Conservation (phyloP, 2,888 invertebrate species). For the Ashinkailepas kermadecensis region DNA sequence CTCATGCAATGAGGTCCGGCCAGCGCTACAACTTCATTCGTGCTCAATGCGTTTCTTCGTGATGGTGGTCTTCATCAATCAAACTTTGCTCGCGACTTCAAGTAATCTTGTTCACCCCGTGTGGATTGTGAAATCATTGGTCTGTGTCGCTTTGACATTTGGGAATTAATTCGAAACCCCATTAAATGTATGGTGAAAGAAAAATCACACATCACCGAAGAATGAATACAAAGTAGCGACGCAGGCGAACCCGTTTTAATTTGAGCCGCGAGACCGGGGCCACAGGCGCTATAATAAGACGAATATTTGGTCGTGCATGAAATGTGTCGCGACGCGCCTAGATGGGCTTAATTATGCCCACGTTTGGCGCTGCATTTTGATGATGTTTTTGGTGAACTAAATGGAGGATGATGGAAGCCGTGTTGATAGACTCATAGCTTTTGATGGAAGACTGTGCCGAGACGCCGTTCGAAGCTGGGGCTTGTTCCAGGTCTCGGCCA, state of each 20-base stretch:
- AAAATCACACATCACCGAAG: background rate
- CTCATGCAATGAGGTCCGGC: too few species aligned
- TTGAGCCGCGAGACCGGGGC: background rate
- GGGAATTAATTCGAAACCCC: slow-evolving; percentile 12
- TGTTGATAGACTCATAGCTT: background rate
- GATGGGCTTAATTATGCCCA: background rate
- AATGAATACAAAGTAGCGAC: slow-evolving; percentile 18
- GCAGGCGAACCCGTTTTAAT: background rate
- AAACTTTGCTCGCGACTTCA: too few species aligned
- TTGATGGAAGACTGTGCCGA: background rate
- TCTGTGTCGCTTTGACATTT: slow-evolving; percentile 14
- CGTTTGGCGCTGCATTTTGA: background rate
- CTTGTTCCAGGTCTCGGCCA: too few species aligned
- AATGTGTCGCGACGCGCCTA: background rate
- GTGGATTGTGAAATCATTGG: background rate
- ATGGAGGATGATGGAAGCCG: background rate
- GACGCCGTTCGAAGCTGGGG: too few species aligned
- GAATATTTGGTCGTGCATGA: background rate
- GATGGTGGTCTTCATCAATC: too few species aligned
- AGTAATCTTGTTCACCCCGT: too few species aligned
- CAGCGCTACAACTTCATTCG: too few species aligned
- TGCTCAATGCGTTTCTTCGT: too few species aligned
- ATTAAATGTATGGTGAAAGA: slow-evolving; percentile 13
- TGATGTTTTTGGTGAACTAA: background rate
- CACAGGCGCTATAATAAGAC: background rate